Evolutionary conservation across 2,113 vertebrate genomes (phyloP).

Genomic region (Pelobates fuscus): DNA sequence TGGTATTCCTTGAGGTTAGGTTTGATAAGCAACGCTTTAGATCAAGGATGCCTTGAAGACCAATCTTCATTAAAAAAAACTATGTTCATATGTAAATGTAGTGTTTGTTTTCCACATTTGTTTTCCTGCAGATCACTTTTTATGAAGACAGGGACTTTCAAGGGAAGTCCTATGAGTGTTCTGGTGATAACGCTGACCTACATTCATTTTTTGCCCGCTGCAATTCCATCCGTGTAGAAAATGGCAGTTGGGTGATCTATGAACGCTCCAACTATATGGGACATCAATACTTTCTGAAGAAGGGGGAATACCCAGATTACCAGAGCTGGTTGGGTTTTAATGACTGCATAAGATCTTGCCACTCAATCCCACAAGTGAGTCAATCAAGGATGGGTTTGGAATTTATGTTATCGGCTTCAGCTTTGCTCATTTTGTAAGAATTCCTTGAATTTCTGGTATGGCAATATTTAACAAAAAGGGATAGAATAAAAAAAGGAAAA

Average conservation of each 20-base stretch:
- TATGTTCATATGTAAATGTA: not conserved
- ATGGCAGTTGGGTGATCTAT: constrained; percentile 61
- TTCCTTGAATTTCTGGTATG: too few species aligned
- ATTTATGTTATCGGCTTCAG: too few species aligned
- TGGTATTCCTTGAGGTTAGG: not conserved
- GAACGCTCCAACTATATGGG: constrained; percentile 59
- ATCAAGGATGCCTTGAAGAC: too few species aligned
- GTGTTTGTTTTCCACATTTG: not conserved
- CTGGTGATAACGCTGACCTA: constrained; percentile 58
- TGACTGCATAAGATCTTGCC: constrained; percentile 17
- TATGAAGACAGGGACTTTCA: constrained; percentile 40
- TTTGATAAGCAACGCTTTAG: not conserved
- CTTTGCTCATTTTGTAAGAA: too few species aligned
- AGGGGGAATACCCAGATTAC: constrained; percentile 60
- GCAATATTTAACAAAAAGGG: too few species aligned
- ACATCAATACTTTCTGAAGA: constrained; percentile 60
- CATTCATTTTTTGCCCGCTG: constrained; percentile 57
- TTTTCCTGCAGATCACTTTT: constrained; percentile 5
- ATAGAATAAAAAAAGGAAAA: too few species aligned
- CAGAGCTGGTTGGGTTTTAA: constrained; percentile 54
- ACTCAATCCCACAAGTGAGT: constrained; percentile 34
- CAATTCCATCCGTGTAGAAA: constrained; percentile 58
- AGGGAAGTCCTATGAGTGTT: constrained; percentile 55
- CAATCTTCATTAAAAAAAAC: not conserved
- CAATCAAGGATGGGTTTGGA: not conserved